These are phyloP conservation scores for Pyrochroa serraticornis DNA, from an alignment of 2,888 invertebrate genomes.

Conservation along the genomic window DNA sequence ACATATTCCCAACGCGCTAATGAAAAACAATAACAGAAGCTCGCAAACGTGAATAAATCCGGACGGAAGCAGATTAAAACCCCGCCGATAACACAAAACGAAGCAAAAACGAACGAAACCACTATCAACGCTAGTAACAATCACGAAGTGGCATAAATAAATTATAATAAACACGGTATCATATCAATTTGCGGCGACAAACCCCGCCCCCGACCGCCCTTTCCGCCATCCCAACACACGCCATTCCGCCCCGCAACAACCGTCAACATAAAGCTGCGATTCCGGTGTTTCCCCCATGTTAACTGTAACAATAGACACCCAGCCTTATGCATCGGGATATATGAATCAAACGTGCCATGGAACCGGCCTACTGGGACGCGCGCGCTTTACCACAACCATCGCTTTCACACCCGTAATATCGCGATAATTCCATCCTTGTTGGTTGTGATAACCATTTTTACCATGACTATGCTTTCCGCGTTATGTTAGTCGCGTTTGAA, in stretches of 20 bases:
- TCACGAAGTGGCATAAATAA: constrained; percentile 27
- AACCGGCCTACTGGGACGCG: constrained; percentile 48
- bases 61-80: constrained; percentile 18
- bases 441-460: constrained; percentile 3
- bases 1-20: no score
- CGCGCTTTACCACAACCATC: constrained; percentile 38
- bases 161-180: constrained; percentile 23
- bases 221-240: constrained; percentile 2
- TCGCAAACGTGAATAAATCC: background rate
- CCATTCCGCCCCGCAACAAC: background rate
- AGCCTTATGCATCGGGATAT: constrained; percentile 49
- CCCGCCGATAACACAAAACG: constrained; percentile 7
- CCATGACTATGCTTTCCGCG: background rate
- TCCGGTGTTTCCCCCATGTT: constrained; percentile 26
- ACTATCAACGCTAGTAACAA: constrained; percentile 21
- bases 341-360: constrained; percentile 46
- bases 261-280: constrained; percentile 21
- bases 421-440: constrained; percentile 3
- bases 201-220: constrained; percentile 24
- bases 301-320: constrained; percentile 45
- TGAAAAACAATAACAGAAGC: no score
- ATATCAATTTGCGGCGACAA: constrained; percentile 25
- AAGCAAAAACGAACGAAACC: constrained; percentile 20
- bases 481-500: constrained; percentile 14
- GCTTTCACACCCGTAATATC: constrained; percentile 12